Conservation (phyloP, 2,888 invertebrate species). For the Venustoraphidia nigricollis region DNA sequence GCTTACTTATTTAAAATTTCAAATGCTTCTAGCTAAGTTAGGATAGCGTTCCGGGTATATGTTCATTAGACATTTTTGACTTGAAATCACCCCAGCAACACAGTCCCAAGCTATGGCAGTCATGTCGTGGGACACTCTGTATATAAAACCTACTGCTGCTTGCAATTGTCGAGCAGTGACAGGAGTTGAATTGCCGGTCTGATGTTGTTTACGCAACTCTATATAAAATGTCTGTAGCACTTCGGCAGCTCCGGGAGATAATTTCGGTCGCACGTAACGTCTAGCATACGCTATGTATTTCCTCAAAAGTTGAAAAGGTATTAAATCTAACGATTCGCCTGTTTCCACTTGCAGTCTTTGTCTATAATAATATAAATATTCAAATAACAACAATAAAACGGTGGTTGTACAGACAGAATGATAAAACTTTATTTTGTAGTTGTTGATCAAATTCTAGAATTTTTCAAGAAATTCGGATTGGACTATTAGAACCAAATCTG, state of each 20-base stretch:
- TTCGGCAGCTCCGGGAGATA: slow-evolving; percentile 54
- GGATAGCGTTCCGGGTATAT: no score
- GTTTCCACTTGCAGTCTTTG: slow-evolving; percentile 40
- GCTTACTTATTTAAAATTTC: no score
- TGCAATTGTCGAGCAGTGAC: slow-evolving; percentile 80
- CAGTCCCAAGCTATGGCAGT: no score
- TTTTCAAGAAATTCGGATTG: no score
- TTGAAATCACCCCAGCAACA: no score
- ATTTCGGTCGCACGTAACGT: slow-evolving; percentile 68
- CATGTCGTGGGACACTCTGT: no score
- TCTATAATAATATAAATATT: slow-evolving; percentile 26
- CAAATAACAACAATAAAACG: background rate
- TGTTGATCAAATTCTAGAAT: no score
- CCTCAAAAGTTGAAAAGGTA: slow-evolving; percentile 62
- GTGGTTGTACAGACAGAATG: background rate
- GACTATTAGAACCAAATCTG: no score
- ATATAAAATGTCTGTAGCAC: slow-evolving; percentile 67
- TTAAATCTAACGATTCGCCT: slow-evolving; percentile 48
- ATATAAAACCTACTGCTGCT: slow-evolving; percentile 63
- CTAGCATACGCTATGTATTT: slow-evolving; percentile 88
- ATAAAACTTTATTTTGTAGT: no score
- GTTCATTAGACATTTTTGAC: no score
- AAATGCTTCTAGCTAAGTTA: no score
- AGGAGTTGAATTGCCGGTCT: slow-evolving; percentile 52
- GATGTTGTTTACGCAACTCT: slow-evolving; percentile 52